phyloP scores from a whole-genome alignment of 1,140 invertebrate genomes.

The Antheraea mylitta region DNA sequence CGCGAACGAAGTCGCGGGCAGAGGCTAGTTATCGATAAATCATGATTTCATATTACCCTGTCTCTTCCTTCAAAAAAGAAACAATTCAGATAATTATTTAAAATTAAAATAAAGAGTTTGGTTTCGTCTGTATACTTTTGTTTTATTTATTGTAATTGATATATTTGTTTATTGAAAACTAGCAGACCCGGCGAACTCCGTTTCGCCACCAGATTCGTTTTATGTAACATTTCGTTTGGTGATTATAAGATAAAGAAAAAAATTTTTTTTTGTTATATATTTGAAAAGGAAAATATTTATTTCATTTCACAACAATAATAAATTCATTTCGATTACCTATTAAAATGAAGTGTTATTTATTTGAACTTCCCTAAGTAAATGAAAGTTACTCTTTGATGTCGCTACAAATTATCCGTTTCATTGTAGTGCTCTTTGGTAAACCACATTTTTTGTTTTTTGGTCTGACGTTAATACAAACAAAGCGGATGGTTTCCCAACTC shows the following conservation, averaged over 20 bases:
- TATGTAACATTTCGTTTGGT: slow-evolving; percentile 30
- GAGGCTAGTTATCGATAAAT: no score
- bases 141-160: no score
- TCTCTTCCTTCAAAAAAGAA: no score
- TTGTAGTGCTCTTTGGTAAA: no score
- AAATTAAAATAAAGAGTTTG: no score
- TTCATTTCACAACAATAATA: slow-evolving; percentile 34
- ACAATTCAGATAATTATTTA: no score
- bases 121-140: no score
- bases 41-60: no score
- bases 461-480: slow-evolving; percentile 1
- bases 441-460: slow-evolving; percentile 17
- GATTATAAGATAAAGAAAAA: slow-evolving; percentile 27
- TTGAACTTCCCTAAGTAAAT: slow-evolving; percentile 25
- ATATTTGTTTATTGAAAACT: neutral
- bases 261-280: slow-evolving; percentile 12
- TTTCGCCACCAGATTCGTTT: slow-evolving; percentile 31
- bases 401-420: no score
- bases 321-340: slow-evolving; percentile 32
- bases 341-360: slow-evolving; percentile 19
- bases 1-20: no score
- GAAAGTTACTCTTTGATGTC: slow-evolving; percentile 26
- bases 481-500: no score
- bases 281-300: slow-evolving; percentile 12
- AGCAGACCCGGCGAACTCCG: slow-evolving; percentile 21